Evolutionary conservation across 1,140 invertebrate species (phyloP), one percentile per base, ranked within the genome.

Genomic region (Scaptomyza pallida): DNA sequence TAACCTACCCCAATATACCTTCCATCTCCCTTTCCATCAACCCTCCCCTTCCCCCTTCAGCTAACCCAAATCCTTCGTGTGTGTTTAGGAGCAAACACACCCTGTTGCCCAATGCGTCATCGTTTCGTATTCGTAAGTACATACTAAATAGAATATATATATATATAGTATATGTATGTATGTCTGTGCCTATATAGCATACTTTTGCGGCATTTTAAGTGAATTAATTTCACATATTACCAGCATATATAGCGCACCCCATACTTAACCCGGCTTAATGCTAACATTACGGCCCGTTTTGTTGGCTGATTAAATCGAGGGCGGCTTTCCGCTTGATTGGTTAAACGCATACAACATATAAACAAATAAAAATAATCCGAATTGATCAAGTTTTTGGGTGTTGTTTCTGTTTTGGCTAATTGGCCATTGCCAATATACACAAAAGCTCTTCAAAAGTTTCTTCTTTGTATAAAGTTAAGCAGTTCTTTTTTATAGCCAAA

Each of bases 161-260:
- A 26, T 2, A 21, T 2, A 21, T 26, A 26, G 23, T 41, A 23
- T 1, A 40, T 13, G 0, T 17, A 52, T n/a, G n/a, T 55, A 5
- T 67, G 12, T 65, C 44, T 23, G 74, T 23, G 78, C 68, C 74
- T 78, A 78, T 78, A 78, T 78, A 74, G 75, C 79, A 82, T 82
- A 83, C 78, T 82, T n/a, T 77, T 82, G 78, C 47, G 79, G 74
- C 78, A 78, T 78, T 82, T 82, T 83, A 83, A 83, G 79, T 72
- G 79, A 82, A 82, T 82, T 82, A 82, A 83, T 82, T 82, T 82
- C 71, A 72, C 57, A 72, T 75, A 68, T 60, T 68, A 63, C 37
- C 73, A 37, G 10, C 3, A 12, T 30, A 16, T 16, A 47, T 33
- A 21, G 30, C 26, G 30, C 17, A 44, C 19, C 9, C n/a, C 23